Percentiles rank a stretch among this genome's conserved stretches.
Evolutionary conservation across 2,113 vertebrate genomes (phyloP).

Genomic region (Eleginops maclovinus): DNA sequence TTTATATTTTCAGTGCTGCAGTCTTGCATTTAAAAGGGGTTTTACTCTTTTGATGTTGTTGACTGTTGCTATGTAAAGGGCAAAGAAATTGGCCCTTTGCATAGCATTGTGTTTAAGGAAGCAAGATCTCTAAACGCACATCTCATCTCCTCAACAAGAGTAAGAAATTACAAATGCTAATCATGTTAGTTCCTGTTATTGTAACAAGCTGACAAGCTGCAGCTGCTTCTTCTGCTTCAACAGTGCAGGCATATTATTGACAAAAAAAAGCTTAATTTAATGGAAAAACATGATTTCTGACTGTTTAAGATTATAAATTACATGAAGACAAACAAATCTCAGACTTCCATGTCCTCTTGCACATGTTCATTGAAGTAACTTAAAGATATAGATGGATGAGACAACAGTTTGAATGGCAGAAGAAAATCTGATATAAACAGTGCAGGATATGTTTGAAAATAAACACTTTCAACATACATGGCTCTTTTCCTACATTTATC

Average conservation of each 20-base stretch:
- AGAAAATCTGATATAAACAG: neutral
- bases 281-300: neutral
- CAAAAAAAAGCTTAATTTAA: neutral
- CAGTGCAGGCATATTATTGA: neutral
- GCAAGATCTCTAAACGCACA: neutral
- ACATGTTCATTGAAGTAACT: neutral
- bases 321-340: too few relatives aligned
- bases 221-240: neutral
- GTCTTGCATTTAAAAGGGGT: neutral
- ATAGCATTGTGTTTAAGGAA: conserved; percentile 1
- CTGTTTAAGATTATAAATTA: neutral
- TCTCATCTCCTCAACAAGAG: accelerated
- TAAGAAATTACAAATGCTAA: neutral
- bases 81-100: neutral
- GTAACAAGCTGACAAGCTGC: neutral
- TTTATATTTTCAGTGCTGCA: neutral
- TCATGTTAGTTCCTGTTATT: neutral
- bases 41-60: neutral
- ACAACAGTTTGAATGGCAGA: neutral
- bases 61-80: neutral
- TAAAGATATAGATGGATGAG: neutral
- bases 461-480: too few relatives aligned
- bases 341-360: neutral
- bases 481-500: too few relatives aligned
- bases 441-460: neutral